phyloP scores from a whole-genome alignment of 2,113 vertebrate species.

The Xiphias gladius region DNA sequence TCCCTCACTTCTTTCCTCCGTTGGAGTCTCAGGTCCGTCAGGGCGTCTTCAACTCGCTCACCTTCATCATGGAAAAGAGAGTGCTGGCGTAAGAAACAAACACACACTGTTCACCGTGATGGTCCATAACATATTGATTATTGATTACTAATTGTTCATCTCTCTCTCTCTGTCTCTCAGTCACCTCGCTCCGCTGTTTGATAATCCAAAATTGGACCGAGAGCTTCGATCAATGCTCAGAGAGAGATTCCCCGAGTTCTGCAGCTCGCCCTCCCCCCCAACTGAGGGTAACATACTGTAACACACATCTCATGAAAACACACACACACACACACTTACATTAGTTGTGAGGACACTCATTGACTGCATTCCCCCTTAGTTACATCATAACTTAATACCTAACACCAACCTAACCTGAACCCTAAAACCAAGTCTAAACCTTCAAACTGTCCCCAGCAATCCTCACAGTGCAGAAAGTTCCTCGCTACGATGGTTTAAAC shows the following conservation, averaged over 20 bases:
- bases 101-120: not conserved
- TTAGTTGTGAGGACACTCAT: too few species aligned
- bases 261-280: slow-evolving; percentile 93
- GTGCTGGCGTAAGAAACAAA: slow-evolving; percentile 94
- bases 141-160: not conserved
- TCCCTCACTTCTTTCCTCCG: slow-evolving; percentile 95
- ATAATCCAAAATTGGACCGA: slow-evolving; percentile 97
- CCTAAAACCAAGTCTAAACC: too few species aligned
- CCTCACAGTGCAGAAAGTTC: too few species aligned
- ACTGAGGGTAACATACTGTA: slow-evolving; percentile 87
- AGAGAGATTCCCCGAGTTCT: slow-evolving; percentile 98
- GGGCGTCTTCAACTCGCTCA: slow-evolving; percentile 96
- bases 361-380: too few species aligned
- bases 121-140: not conserved
- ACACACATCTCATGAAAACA: not conserved
- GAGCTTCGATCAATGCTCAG: slow-evolving; percentile 96
- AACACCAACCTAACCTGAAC: too few species aligned
- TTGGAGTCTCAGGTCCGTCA: slow-evolving; percentile 94
- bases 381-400: too few species aligned
- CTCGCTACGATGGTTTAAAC: too few species aligned
- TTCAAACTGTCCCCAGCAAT: too few species aligned
- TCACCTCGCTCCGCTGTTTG: slow-evolving; percentile 94
- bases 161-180: slow-evolving; percentile 71
- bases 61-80: slow-evolving; percentile 98
- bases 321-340: too few species aligned